A percentile compares a stretch with the other conserved stretches of the same genome.
Evolutionary conservation across 1,140 invertebrate genomes (phyloP).

Genomic region (Venturia canescens): DNA sequence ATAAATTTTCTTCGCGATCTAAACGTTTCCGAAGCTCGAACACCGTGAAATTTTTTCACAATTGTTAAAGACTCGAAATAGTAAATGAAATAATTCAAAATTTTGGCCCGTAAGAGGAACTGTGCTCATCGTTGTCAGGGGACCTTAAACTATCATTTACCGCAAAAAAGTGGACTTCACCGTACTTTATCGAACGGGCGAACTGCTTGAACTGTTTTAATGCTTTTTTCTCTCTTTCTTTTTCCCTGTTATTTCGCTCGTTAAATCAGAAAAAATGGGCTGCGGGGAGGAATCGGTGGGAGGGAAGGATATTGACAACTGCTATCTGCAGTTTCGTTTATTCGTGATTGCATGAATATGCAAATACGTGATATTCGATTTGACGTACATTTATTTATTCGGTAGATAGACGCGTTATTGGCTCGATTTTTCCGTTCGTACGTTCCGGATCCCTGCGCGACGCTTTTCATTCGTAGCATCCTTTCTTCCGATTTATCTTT

Average conservation of each 20-base stretch:
- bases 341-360: conserved; percentile 4
- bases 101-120: no score
- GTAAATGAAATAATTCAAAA: no score
- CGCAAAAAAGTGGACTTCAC: no score
- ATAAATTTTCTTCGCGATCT: no score
- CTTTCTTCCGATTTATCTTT: not conserved
- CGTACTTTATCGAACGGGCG: no score
- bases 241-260: not conserved
- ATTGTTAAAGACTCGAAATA: no score
- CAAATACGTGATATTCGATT: conserved; percentile 6
- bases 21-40: no score
- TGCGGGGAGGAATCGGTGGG: not conserved
- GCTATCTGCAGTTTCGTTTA: not conserved
- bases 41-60: no score
- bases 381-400: not conserved
- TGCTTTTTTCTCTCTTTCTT: not conserved
- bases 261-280: not conserved
- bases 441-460: not conserved
- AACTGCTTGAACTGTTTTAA: not conserved
- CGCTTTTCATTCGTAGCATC: not conserved
- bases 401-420: not conserved
- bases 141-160: no score
- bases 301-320: not conserved
- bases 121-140: no score
- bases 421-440: not conserved